phyloP scores from a whole-genome alignment of 2,888 invertebrate species.

The Protonemura montana region DNA sequence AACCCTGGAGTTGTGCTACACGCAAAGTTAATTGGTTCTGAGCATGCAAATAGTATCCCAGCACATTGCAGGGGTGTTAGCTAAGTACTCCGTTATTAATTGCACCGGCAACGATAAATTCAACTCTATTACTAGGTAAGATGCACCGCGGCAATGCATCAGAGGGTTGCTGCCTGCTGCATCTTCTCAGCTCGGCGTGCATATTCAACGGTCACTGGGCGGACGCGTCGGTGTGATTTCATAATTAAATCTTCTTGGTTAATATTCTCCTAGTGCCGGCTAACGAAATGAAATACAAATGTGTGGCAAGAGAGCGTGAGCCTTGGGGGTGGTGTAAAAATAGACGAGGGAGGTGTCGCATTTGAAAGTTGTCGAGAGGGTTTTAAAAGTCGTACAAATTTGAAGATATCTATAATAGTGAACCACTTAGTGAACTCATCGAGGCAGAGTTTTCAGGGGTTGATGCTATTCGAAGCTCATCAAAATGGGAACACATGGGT shows the following conservation, averaged over 20 bases:
- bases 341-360: constrained; percentile 1
- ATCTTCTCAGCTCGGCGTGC: neutral
- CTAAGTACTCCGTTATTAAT: constrained; percentile 7
- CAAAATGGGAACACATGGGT: neutral
- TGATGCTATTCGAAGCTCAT: neutral
- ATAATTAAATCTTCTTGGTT: neutral
- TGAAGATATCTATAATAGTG: neutral
- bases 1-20: neutral
- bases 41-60: neutral
- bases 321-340: neutral
- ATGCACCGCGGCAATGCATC: neutral
- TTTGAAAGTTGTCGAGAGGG: neutral
- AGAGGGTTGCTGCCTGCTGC: neutral
- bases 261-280: neutral
- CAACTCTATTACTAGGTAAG: neutral
- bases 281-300: neutral
- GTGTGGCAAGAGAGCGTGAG: neutral
- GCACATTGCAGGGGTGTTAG: neutral
- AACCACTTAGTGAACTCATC: neutral
- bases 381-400: neutral
- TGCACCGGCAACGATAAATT: neutral
- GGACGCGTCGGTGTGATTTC: neutral
- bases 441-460: neutral
- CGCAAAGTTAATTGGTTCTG: neutral
- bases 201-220: neutral